Conservation (phyloP, 2,888 invertebrate genomes). For the Nebria salina region DNA sequence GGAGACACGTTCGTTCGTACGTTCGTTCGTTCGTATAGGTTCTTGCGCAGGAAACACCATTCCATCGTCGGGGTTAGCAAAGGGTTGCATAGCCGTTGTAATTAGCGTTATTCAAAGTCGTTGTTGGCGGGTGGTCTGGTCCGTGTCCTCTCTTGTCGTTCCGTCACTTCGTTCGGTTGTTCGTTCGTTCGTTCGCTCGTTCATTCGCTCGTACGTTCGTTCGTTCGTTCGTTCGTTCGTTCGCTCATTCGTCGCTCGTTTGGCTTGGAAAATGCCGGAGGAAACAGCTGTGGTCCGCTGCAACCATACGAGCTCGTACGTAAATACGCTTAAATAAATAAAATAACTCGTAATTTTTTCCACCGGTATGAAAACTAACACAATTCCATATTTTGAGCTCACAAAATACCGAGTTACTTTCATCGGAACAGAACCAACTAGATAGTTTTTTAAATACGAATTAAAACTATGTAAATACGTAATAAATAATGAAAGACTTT, state of each 20-base stretch:
- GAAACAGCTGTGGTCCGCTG: conserved; percentile 4
- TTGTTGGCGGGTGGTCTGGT: conserved; percentile 51
- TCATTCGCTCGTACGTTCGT: not conserved
- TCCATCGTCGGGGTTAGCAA: conserved; percentile 7
- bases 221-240: not conserved
- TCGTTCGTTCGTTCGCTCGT: conserved; percentile 2
- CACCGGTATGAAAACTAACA: conserved; percentile 14
- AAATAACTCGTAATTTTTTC: conserved; percentile 39
- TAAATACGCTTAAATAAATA: conserved; percentile 42
- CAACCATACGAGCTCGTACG: conserved; percentile 12
- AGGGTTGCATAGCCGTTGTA: conserved; percentile 48
- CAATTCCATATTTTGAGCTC: conserved; percentile 30
- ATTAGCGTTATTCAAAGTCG: conserved; percentile 53
- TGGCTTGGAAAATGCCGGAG: conserved; percentile 7
- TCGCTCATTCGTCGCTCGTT: not conserved
- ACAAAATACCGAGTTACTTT: not conserved
- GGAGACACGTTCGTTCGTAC: conserved; percentile 29
- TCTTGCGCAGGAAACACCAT: conserved; percentile 51
- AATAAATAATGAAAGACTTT: too few species aligned
- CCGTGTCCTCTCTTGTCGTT: conserved; percentile 15
- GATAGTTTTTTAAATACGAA: not conserved
- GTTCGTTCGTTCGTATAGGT: conserved; percentile 40
- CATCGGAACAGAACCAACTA: not conserved
- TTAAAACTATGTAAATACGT: too few species aligned
- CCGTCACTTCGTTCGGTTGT: not conserved